A percentile compares a stretch with the other conserved stretches of the same genome.
Conservation (phyloP, 2,888 invertebrate genomes). For the Limenitis camilla region DNA sequence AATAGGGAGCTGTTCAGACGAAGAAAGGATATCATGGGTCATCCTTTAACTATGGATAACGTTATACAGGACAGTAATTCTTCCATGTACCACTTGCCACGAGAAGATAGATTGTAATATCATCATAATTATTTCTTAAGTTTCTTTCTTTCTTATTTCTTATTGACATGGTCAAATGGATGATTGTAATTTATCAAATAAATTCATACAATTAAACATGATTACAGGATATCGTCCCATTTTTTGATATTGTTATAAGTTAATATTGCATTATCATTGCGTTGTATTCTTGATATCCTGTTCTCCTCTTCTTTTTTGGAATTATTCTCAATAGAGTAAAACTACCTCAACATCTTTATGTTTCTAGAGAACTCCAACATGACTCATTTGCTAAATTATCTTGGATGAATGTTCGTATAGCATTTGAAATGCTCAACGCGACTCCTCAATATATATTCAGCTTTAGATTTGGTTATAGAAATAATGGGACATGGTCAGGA, state of each 20-base stretch:
- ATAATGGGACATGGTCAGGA: conserved; percentile 53
- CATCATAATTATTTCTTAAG: neutral
- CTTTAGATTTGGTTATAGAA: conserved; percentile 48
- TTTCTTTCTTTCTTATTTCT: neutral
- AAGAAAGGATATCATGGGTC: conserved; percentile 46
- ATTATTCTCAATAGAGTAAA: neutral
- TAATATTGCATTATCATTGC: no score
- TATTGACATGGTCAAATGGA: neutral
- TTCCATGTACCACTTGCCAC: conserved; percentile 41
- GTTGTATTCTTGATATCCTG: no score
- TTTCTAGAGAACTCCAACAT: conserved; percentile 40
- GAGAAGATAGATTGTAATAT: conserved; percentile 49
- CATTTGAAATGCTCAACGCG: conserved; percentile 53
- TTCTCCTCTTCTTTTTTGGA: no score
- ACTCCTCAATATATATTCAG: conserved; percentile 48
- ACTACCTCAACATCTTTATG: no score
- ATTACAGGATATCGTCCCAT: no score
- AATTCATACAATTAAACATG: no score
- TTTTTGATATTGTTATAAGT: no score
- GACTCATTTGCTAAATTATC: conserved; percentile 44
- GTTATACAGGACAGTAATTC: conserved; percentile 55
- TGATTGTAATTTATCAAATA: no score
- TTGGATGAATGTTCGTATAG: conserved; percentile 44
- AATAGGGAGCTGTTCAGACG: conserved; percentile 43
- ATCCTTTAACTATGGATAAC: conserved; percentile 50